A percentile compares a stretch with the other conserved stretches of the same genome.
These are phyloP conservation scores for Pseudomyrmex sp. DNA, from an alignment of 1,140 invertebrate species.

Conservation along the genomic window DNA sequence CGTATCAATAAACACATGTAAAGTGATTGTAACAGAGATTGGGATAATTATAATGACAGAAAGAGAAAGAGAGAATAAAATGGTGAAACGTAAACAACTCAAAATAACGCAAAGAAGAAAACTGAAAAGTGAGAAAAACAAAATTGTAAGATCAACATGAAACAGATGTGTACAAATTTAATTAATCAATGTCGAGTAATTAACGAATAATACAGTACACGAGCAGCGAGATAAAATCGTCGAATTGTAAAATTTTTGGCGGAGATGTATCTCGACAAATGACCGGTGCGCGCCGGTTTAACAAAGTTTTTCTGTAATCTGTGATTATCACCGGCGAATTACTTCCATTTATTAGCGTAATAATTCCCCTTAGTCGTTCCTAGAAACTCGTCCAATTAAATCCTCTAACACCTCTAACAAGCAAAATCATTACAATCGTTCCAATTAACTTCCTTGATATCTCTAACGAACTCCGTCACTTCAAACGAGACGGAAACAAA, in stretches of 20 bases:
- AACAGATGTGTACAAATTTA: not conserved
- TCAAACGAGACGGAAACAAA: not conserved
- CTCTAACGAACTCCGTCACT: conserved; percentile 16
- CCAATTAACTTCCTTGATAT: conserved; percentile 49
- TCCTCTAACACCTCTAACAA: conserved; percentile 55
- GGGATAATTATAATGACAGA: not conserved
- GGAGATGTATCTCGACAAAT: conserved; percentile 4
- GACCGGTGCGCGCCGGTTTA: not conserved
- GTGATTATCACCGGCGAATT: conserved; percentile 36
- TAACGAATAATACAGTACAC: conserved; percentile 7
- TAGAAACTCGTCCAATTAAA: conserved; percentile 57
- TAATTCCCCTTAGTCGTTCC: conserved; percentile 4
- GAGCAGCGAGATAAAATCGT: not conserved
- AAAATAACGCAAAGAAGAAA: not conserved
- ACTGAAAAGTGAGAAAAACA: not conserved
- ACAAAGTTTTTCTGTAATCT: conserved; percentile 33
- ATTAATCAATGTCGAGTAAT: not conserved
- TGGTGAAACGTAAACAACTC: not conserved
- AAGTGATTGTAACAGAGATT: not conserved
- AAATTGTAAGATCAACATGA: not conserved
- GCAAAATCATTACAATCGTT: conserved; percentile 52
- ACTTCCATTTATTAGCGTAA: conserved; percentile 47
- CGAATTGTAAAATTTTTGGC: conserved; percentile 4
- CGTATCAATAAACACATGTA: conserved; percentile 32
- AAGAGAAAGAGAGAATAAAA: not conserved